These are phyloP conservation scores for Eupithecia vulgata DNA, from an alignment of 2,888 invertebrate species.

Conservation along the genomic window DNA sequence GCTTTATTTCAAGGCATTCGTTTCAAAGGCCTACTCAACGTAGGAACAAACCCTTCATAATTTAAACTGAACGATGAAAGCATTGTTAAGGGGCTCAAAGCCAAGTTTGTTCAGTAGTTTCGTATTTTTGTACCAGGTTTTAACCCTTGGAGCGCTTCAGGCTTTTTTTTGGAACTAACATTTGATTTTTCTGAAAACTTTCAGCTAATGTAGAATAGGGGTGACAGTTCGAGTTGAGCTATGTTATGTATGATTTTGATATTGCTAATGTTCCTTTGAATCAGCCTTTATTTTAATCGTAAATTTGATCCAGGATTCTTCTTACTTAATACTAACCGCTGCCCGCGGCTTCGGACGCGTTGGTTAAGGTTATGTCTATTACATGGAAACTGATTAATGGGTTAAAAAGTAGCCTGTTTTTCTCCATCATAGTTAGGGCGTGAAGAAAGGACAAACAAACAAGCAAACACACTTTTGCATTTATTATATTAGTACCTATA, in stretches of 20 bases:
- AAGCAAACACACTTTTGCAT: too few relatives aligned
- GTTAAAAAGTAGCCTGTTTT: too few relatives aligned
- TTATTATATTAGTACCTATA: too few relatives aligned
- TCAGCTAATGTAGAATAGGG: background rate
- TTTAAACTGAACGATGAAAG: conserved; percentile 12
- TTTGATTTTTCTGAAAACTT: background rate
- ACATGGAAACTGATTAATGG: too few relatives aligned
- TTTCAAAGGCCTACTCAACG: conserved; percentile 3
- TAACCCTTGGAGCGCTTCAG: background rate
- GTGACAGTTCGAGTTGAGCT: background rate
- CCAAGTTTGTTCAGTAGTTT: background rate
- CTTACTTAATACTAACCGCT: too few relatives aligned
- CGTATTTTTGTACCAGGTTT: background rate
- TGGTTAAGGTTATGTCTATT: too few relatives aligned
- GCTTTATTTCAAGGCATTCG: background rate
- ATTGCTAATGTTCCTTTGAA: background rate
- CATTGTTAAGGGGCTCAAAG: conserved; percentile 11
- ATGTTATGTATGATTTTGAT: background rate
- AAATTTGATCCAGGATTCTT: background rate
- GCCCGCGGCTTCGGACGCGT: too few relatives aligned
- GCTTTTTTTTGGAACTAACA: background rate
- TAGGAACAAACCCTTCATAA: conserved; percentile 1
- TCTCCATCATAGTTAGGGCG: too few relatives aligned
- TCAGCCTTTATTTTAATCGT: background rate
- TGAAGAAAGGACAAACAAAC: too few relatives aligned